phyloP scores from a whole-genome alignment of 2,888 invertebrate species.

The Apamea monoglypha region DNA sequence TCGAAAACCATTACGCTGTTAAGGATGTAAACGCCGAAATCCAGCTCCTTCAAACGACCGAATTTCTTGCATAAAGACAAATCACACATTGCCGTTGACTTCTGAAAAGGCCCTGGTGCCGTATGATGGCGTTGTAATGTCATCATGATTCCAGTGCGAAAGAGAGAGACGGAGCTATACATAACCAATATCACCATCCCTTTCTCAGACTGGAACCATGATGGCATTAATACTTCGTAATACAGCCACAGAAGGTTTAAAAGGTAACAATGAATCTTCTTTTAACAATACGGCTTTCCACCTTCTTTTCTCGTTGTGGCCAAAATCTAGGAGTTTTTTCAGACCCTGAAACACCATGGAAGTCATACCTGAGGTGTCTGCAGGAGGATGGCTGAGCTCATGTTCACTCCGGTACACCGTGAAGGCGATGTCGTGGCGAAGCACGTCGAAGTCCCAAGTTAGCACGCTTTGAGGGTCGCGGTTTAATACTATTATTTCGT shows the following conservation, averaged over 20 bases:
- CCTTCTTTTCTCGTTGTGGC: neutral
- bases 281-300: neutral
- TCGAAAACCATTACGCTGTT: neutral
- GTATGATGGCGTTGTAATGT: too few relatives aligned
- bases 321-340: neutral
- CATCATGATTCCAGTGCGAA: too few relatives aligned
- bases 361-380: conserved; percentile 72
- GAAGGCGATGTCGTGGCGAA: conserved; percentile 97
- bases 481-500: conserved; percentile 94
- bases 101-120: too few relatives aligned
- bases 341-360: neutral
- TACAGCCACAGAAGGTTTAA: neutral
- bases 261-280: neutral
- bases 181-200: too few relatives aligned
- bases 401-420: conserved; percentile 90
- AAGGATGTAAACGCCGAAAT: neutral
- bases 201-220: too few relatives aligned
- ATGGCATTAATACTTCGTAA: too few relatives aligned
- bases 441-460: conserved; percentile 99
- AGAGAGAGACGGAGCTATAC: too few relatives aligned
- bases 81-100: neutral
- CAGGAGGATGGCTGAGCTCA: conserved; percentile 71
- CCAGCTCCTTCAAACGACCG: neutral
- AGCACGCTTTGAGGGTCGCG: conserved; percentile 96
- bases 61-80: neutral